Percentiles rank a stretch among this genome's conserved stretches.
phyloP scores from a whole-genome alignment of 2,797 vertebrate species.

The Bradypodion ventrale region DNA sequence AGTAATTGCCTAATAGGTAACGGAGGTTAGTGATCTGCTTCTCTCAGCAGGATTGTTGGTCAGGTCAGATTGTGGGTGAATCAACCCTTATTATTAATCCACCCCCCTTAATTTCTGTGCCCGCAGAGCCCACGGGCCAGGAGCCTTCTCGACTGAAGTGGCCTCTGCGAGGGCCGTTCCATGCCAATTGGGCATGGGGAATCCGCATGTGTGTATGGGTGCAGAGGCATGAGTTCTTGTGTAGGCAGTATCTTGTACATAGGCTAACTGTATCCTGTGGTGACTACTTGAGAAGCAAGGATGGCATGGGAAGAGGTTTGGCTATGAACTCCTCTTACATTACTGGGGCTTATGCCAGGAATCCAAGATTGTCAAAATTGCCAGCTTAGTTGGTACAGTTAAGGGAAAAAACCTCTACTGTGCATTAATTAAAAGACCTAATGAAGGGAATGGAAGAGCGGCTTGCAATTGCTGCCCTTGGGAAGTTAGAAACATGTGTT shows the following conservation, averaged over 20 bases:
- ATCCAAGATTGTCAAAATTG: not conserved
- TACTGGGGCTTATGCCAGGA: not conserved
- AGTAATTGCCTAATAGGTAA: too few relatives aligned
- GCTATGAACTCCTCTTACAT: not conserved
- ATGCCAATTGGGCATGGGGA: too few relatives aligned
- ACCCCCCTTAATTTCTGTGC: too few relatives aligned
- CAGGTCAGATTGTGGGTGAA: too few relatives aligned
- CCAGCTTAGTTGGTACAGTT: not conserved
- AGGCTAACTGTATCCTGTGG: too few relatives aligned
- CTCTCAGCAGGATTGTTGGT: too few relatives aligned
- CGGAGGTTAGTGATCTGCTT: too few relatives aligned
- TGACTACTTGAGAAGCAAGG: not conserved
- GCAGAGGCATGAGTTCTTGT: not conserved
- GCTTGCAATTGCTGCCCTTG: not conserved
- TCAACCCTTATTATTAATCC: too few relatives aligned
- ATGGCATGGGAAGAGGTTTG: not conserved
- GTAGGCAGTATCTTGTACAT: not conserved
- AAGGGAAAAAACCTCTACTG: accelerated
- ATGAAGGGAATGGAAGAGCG: not conserved
- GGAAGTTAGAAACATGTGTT: not conserved
- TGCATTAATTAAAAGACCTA: slow-evolving; percentile 9
- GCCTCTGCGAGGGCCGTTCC: too few relatives aligned
- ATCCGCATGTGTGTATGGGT: too few relatives aligned
- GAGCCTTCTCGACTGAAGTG: too few relatives aligned
- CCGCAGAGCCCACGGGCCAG: too few relatives aligned